Evolutionary conservation across 2,113 vertebrate species (phyloP).

Genomic region (Chamaetylas fuelleborni): DNA sequence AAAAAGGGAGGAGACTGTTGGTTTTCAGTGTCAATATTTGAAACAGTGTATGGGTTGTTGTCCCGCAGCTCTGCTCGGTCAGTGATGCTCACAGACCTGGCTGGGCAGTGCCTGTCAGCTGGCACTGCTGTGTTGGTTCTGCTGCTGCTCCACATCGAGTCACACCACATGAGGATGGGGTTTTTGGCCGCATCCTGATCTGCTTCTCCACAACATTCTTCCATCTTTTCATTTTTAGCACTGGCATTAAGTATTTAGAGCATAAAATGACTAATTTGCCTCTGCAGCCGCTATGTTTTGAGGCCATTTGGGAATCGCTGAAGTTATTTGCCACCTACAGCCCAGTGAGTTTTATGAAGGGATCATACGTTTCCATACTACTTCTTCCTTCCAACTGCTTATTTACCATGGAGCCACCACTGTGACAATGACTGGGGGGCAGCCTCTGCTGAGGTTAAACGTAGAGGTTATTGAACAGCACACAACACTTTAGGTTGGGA

Average conservation of each 20-base stretch:
- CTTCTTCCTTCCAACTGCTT: background rate
- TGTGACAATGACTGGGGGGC: background rate
- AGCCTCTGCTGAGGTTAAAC: rapidly evolving
- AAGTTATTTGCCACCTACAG: slow-evolving; percentile 23
- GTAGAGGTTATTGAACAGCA: rapidly evolving
- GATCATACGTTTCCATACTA: background rate
- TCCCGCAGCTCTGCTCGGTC: background rate
- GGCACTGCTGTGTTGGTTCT: rapidly evolving
- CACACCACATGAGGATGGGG: background rate
- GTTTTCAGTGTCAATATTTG: slow-evolving; percentile 1
- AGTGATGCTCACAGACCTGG: background rate
- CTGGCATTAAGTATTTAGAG: slow-evolving; percentile 16
- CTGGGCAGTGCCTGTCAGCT: background rate
- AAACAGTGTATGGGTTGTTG: background rate
- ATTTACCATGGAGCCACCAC: background rate
- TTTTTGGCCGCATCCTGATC: slow-evolving; percentile 17
- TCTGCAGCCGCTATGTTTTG: background rate
- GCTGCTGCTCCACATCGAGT: background rate
- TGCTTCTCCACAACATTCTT: slow-evolving; percentile 40
- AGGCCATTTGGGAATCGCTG: background rate
- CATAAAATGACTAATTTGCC: slow-evolving; percentile 14
- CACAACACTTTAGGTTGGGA: background rate
- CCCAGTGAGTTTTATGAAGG: background rate
- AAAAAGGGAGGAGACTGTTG: background rate
- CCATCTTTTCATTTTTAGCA: slow-evolving; percentile 48